Conservation (phyloP, 2,888 invertebrate genomes). For the Hedychridium roseum region DNA sequence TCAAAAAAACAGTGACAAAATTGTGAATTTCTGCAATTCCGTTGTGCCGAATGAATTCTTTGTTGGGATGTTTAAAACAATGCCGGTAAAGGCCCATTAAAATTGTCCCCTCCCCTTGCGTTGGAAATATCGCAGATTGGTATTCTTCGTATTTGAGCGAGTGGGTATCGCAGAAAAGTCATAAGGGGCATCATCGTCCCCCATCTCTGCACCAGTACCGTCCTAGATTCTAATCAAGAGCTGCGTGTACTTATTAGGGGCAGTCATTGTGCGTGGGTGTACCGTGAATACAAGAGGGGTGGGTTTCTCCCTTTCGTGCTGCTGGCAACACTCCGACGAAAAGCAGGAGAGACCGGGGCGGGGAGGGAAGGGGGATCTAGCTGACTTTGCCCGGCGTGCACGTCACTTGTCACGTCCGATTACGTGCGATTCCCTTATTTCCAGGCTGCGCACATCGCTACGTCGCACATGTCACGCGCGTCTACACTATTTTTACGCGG, state of each 20-base stretch:
- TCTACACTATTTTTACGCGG: slow-evolving; percentile 21
- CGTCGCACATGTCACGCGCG: too few relatives aligned
- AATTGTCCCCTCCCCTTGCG: too few relatives aligned
- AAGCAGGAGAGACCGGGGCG: slow-evolving; percentile 16
- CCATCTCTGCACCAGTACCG: too few relatives aligned
- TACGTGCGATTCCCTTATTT: slow-evolving; percentile 46
- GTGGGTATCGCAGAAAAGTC: slow-evolving; percentile 33
- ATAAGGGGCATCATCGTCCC: slow-evolving; percentile 1
- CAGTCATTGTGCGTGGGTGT: slow-evolving; percentile 62
- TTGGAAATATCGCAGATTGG: too few relatives aligned
- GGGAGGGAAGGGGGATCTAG: too few relatives aligned
- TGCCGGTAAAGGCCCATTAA: too few relatives aligned
- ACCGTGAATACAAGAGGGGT: slow-evolving; percentile 41
- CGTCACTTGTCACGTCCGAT: slow-evolving; percentile 58
- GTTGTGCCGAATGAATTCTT: too few relatives aligned
- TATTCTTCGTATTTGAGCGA: slow-evolving; percentile 11
- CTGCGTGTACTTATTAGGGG: slow-evolving; percentile 62
- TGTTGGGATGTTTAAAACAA: too few relatives aligned
- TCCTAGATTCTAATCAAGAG: slow-evolving; percentile 59
- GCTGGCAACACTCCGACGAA: slow-evolving; percentile 32
- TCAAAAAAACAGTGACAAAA: too few relatives aligned
- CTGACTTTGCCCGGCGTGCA: slow-evolving; percentile 45
- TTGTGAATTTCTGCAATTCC: too few relatives aligned
- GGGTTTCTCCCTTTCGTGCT: slow-evolving; percentile 35
- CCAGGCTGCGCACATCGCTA: slow-evolving; percentile 17